phyloP scores from a whole-genome alignment of 2,113 vertebrate genomes.

The Tetraodon nigroviridis region DNA sequence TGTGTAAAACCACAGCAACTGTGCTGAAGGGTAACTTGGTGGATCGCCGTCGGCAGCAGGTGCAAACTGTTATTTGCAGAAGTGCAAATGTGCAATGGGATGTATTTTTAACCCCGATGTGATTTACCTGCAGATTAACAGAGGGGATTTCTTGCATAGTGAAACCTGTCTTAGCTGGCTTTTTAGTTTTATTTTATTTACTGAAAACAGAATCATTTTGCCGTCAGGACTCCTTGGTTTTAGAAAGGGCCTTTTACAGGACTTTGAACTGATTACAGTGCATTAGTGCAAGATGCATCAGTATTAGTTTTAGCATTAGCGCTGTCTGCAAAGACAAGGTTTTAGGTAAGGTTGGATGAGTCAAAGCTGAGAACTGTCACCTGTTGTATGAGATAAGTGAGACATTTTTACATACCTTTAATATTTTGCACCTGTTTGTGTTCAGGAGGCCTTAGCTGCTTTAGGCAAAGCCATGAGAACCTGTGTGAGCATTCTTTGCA shows the following conservation, averaged over 20 bases:
- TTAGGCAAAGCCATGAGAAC: conserved; percentile 91
- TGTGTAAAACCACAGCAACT: conserved; percentile 54
- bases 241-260: neutral
- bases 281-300: no score
- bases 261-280: no score
- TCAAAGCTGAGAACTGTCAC: neutral
- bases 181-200: conserved; percentile 8
- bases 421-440: neutral
- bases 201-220: no score
- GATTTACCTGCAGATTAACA: conserved; percentile 19
- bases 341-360: neutral
- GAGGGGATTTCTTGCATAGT: conserved; percentile 8
- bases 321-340: neutral
- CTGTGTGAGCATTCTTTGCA: conserved; percentile 97
- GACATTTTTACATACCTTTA: neutral
- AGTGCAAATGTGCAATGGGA: conserved; percentile 40
- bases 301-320: conserved; percentile 8
- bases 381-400: neutral
- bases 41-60: conserved; percentile 83
- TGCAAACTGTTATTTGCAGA: conserved; percentile 68
- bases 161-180: conserved; percentile 5
- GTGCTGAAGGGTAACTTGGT: conserved; percentile 54
- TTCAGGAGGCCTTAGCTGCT: conserved; percentile 91
- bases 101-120: conserved; percentile 31
- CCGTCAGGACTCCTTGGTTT: no score